Conservation (phyloP, 1,140 invertebrate genomes). For the Diplogasteroides magnus region DNA sequence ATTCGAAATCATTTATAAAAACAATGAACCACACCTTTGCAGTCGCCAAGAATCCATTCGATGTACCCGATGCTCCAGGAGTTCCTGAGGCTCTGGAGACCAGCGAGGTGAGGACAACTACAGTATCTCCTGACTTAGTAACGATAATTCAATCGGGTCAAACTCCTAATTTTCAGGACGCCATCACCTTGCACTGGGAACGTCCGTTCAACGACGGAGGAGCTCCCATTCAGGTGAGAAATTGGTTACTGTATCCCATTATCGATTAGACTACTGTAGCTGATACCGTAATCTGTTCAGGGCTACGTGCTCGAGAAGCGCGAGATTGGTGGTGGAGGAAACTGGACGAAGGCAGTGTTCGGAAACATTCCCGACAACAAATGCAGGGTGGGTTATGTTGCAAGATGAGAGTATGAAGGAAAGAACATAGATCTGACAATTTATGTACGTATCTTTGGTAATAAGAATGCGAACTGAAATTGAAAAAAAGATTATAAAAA, state of each 20-base stretch:
- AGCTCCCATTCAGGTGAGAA: conserved; percentile 69
- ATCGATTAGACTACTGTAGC: not conserved
- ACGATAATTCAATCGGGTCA: too few species aligned
- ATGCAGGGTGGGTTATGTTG: conserved; percentile 53
- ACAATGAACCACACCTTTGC: too few species aligned
- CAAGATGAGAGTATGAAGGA: too few species aligned
- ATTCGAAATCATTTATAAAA: too few species aligned
- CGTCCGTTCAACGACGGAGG: conserved; percentile 88
- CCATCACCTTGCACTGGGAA: conserved; percentile 89
- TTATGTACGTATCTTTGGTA: too few species aligned
- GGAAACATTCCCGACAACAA: conserved; percentile 72
- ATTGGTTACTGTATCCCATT: not conserved
- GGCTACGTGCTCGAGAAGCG: conserved; percentile 93
- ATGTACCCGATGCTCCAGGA: conserved; percentile 84
- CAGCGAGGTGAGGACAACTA: too few species aligned
- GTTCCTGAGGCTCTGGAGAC: conserved; percentile 82
- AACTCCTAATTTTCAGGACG: too few species aligned
- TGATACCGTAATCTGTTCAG: conserved; percentile 51
- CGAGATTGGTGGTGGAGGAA: conserved; percentile 62
- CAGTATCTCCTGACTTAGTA: too few species aligned
- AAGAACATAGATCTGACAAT: too few species aligned
- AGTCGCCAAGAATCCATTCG: conserved; percentile 88
- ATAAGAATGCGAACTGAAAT: too few species aligned
- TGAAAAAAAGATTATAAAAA: too few species aligned
- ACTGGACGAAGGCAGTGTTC: conserved; percentile 72